Base-by-base conservation (phyloP, 2,113 vertebrate genomes). In the Bubo blakistoni region DNA sequence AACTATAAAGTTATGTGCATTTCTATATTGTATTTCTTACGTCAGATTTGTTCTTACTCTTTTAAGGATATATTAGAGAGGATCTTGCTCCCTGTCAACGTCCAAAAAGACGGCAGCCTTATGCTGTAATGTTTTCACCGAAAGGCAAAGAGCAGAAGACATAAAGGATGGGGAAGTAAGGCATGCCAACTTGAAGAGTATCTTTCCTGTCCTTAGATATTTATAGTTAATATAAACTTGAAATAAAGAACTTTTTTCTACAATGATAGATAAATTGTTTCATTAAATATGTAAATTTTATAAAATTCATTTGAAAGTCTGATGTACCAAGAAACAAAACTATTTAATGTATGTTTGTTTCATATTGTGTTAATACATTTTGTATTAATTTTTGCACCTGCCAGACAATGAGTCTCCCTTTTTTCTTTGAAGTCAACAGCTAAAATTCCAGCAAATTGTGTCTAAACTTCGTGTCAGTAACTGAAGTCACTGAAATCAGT, bases 1-100 rank as follows among this genome's bases (percentile, higher is more conserved):
- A 92, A 67, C 29, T 44, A 46, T 17, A 0, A 91, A 65, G 24
- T 79, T 88, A n/a, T 16, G 17, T 2, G 0, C 74, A 16, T 4
- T 49, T 85, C 77, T 67, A 8, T 67, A 34, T 44, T 57, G 8
- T 57, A 19, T 72, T 78, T 92, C 54, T 94, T 51, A 92, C 34
- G 69, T 81, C 14, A 32, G 7, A 36, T 67, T 74, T 86, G 17
- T 63, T 81, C 84, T 86, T 88, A 14, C 63, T 93, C 66, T 96
- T 96, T 95, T 84, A 81, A 99, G 99, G 99, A 51, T 99, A 99
- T 70, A 99, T 99, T 93, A 99, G 98, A 83, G 99, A 99, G 91
- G 99, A 99, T 42, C 96, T 98, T 69, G 98, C 97, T 92, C 98
- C 99, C 44, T 98, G 98, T 81, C 97, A 92, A 1, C 99, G 99